These are phyloP conservation scores for Odontothrips loti DNA, from an alignment of 2,888 invertebrate genomes.

Conservation along the genomic window DNA sequence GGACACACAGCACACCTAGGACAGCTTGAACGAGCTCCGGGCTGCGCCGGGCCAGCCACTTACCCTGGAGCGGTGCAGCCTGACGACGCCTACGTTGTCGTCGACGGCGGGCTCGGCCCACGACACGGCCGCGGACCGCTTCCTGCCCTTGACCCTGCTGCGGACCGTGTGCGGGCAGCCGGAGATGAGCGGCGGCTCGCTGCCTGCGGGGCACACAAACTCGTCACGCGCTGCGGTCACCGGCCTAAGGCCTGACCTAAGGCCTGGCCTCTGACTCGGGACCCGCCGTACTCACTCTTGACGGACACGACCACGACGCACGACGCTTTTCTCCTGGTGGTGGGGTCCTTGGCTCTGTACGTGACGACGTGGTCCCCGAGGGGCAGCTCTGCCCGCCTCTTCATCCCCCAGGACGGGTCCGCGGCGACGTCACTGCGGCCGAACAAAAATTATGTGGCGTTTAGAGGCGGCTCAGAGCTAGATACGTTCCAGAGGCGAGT, in stretches of 20 bases:
- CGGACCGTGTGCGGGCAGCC: background rate
- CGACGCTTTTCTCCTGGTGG: background rate
- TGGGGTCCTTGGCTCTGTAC: background rate
- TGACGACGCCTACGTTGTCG: conserved; percentile 7
- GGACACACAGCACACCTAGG: background rate
- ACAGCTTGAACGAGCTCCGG: no score
- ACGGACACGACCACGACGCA: background rate
- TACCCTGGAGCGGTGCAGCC: conserved; percentile 4
- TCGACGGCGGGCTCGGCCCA: background rate
- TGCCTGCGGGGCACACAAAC: background rate
- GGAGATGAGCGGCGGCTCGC: background rate
- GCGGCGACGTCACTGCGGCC: background rate
- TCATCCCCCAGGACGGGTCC: background rate
- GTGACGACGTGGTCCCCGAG: background rate
- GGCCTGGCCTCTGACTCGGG: no score
- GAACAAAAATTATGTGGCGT: background rate
- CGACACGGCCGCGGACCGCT: background rate
- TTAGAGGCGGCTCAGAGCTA: background rate
- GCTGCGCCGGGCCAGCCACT: background rate
- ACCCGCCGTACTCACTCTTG: background rate
- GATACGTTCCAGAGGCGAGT: no score
- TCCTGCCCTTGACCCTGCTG: conserved; percentile 3
- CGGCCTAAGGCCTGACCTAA: no score
- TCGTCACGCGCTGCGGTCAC: background rate
- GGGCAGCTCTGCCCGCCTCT: background rate